phyloP scores from a whole-genome alignment of 2,113 vertebrate species.

The Malurus alboscapulatus region DNA sequence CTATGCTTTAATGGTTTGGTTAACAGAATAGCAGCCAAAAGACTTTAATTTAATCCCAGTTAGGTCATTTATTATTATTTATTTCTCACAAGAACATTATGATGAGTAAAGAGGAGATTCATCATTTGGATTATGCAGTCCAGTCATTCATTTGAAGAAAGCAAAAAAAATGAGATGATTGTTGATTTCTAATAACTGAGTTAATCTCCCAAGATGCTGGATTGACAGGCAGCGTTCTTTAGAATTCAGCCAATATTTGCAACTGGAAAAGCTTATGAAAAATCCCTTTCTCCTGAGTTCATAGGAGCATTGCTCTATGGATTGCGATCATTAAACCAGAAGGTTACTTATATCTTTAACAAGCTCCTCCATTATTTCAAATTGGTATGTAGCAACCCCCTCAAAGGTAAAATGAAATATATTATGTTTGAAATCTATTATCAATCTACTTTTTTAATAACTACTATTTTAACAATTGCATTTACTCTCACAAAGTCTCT shows the following conservation, averaged over 20 bases:
- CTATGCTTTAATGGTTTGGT: not conserved
- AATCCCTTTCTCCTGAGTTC: not conserved
- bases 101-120: not conserved
- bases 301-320: not conserved
- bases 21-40: not conserved
- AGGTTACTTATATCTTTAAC: not conserved
- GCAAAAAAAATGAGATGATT: not conserved
- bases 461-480: not conserved
- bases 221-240: not conserved
- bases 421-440: not conserved
- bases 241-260: not conserved
- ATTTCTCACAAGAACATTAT: not conserved
- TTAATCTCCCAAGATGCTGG: not conserved
- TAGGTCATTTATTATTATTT: constrained; percentile 26
- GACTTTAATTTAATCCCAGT: not conserved
- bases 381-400: not conserved
- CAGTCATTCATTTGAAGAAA: not conserved
- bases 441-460: not conserved
- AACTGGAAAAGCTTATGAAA: not conserved
- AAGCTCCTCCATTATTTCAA: not conserved
- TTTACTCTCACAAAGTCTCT: not conserved
- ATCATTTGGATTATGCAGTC: not conserved
- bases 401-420: not conserved
- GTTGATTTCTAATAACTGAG: not conserved
- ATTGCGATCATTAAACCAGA: not conserved